Base-by-base conservation (phyloP, 2,797 vertebrate species). In the Allenopithecus nigroviridis region DNA sequence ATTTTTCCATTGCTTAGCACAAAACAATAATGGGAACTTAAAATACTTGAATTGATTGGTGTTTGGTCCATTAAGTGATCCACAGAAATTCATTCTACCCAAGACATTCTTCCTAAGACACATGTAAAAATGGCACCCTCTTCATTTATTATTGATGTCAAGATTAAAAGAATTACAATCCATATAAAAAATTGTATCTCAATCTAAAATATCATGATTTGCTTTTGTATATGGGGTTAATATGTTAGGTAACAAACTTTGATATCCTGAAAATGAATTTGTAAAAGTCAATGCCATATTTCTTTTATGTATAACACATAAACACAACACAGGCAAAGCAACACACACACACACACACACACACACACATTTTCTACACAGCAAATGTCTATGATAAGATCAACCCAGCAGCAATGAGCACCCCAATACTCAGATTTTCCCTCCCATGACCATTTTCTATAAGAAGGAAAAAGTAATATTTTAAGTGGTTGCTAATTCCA, bases 61-160 rank as follows among this genome's bases (percentile, higher is more conserved):
- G 17, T 80, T 96, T 96, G 43, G 26, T 61, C 2, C 84, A 93
- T 59, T 93, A 79, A 53, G 48, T 91, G 50, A 81, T 68, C 21
- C 24, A 92, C 74, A n/a, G 61, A 94, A 84, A 41, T 85, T 89
- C 48, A 70, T 76, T 70, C 41, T 64, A 68, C 55, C 53, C 4
- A 84, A 93, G 70, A 80, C 36, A 78, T 76, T 41, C 68, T 78
- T 75, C 1, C 26, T 59, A 88, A 68, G 61, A 26, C 55, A 22
- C 21, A 91, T 48, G 41, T 70, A 81, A 90, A 92, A 94, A 90
- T 94, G 80, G 5, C 50, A 86, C 64, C 41, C 53, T 41, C 24
- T 95, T 89, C 41, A 80, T 94, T 85, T 94, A 88, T 89, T 83
- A 89, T 76, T 76, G 24, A 76, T 88, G 16, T 53, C 36, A 96